Conservation (phyloP, 2,888 invertebrate species). For the Auanema freiburgensis region DNA sequence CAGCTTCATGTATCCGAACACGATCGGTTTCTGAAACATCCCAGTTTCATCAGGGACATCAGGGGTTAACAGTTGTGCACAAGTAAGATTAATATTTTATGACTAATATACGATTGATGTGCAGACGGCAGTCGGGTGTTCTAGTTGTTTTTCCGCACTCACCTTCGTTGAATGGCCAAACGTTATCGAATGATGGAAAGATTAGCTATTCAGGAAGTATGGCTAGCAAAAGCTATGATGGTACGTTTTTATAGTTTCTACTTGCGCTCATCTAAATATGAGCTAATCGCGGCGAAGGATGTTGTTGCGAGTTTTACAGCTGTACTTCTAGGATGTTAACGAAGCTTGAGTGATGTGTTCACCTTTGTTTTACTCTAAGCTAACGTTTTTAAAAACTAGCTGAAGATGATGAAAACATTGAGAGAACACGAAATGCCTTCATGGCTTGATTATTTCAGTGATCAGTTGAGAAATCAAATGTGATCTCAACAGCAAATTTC, state of each 20-base stretch:
- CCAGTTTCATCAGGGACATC: conserved; percentile 3
- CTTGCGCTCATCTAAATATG: not conserved
- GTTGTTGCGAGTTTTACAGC: too few relatives aligned
- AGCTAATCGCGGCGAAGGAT: too few relatives aligned
- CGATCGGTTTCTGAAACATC: not conserved
- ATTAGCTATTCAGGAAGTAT: not conserved
- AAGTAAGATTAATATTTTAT: conserved; percentile 5
- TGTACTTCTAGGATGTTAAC: too few relatives aligned
- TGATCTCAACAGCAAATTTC: too few relatives aligned
- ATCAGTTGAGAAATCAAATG: too few relatives aligned
- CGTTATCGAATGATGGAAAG: not conserved
- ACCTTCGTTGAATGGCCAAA: not conserved
- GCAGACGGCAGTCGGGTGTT: conserved; percentile 18
- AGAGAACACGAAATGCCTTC: too few relatives aligned
- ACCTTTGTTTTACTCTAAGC: too few relatives aligned
- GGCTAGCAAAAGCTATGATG: conserved; percentile 3
- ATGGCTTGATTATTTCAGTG: too few relatives aligned
- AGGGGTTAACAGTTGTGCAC: conserved; percentile 7
- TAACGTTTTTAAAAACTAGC: too few relatives aligned
- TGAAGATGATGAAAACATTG: too few relatives aligned
- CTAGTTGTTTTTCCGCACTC: conserved; percentile 12
- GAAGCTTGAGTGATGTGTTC: too few relatives aligned
- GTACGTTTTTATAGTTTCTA: not conserved
- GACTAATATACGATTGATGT: conserved; percentile 1
- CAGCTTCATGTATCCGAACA: not conserved